Base-by-base conservation (phyloP, 1,140 invertebrate genomes). In the Meteorus sp. region DNA sequence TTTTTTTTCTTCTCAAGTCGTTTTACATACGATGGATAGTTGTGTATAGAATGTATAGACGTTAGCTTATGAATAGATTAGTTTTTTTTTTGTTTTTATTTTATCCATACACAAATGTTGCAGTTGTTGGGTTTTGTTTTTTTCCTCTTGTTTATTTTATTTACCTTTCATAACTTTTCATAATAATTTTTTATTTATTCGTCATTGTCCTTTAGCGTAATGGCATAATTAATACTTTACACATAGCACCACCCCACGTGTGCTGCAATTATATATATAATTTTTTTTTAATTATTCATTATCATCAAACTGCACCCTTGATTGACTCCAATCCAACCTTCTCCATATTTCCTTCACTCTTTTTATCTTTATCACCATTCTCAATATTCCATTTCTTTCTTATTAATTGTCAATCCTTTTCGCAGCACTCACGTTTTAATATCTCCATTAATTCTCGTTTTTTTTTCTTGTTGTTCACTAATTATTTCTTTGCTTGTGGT, bases 1-100 rank as follows among this genome's bases (percentile, higher is more conserved):
- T 74, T 76, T 75, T 74, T 76, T 72, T 48, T 27, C 22, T 47
- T 47, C 44, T 57, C 67, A 47, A 74, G 69, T 75, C 64, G 68
- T 77, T 74, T 76, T 76, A 75, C 71, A 74, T 74, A 74, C 67
- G 70, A 62, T 76, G 68, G 69, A 74, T 77, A 76, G 71, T 76
- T 69, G 69, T 57, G 55, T 62, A 78, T 81, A 79, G 78, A 78
- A 76, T 75, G 79, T 48, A 27, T 80, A 80, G 77, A 74, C 75
- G 79, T 81, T 81, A 81, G 78, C 80, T 81, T 80, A 81, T 77
- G 80, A 81, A 81, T 81, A 81, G 73, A 75, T 80, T 81, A 77
- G 72, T 80, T 81, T 80, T 35, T 50, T 57, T 57, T 25, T 50
- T 22, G 31, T 57, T 48, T 25, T 25, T 25, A 27, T 11, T 73